phyloP scores from a whole-genome alignment of 2,888 invertebrate genomes.

The Merodon equestris region DNA sequence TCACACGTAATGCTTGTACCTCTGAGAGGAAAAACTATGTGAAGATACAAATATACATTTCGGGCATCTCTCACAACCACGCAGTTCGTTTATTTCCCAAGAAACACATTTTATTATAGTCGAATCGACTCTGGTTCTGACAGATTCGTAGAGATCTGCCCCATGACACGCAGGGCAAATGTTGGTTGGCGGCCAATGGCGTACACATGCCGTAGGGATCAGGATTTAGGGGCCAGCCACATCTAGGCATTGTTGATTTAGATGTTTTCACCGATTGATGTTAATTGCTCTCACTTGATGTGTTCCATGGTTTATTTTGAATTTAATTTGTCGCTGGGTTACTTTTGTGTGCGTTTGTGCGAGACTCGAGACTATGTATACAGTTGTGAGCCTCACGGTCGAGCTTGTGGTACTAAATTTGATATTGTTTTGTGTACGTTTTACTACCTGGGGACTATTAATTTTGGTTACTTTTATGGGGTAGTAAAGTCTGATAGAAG shows the following conservation, averaged over 20 bases:
- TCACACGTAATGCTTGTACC: too few species aligned
- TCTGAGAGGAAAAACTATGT: conserved; percentile 6
- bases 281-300: conserved; percentile 67
- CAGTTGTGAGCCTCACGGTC: not conserved
- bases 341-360: conserved; percentile 20
- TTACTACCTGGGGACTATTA: conserved; percentile 63
- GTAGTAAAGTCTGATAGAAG: conserved; percentile 52
- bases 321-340: conserved; percentile 60
- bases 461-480: conserved; percentile 63
- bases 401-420: conserved; percentile 40
- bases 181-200: conserved; percentile 22
- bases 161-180: conserved; percentile 54
- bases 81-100: conserved; percentile 38
- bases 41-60: conserved; percentile 20
- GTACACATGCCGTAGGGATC: conserved; percentile 42
- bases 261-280: conserved; percentile 68
- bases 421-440: conserved; percentile 57
- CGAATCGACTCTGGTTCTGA: conserved; percentile 48
- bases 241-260: conserved; percentile 60
- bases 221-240: conserved; percentile 46
- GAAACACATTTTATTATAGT: conserved; percentile 38
- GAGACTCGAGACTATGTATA: not conserved
- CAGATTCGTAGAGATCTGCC: conserved; percentile 47
- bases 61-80: conserved; percentile 21
- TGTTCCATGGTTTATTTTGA: conserved; percentile 66